Evolutionary conservation across 2,888 invertebrate genomes (phyloP), one percentile per base, ranked within the genome.

Genomic region (Podotricha telesiphe): DNA sequence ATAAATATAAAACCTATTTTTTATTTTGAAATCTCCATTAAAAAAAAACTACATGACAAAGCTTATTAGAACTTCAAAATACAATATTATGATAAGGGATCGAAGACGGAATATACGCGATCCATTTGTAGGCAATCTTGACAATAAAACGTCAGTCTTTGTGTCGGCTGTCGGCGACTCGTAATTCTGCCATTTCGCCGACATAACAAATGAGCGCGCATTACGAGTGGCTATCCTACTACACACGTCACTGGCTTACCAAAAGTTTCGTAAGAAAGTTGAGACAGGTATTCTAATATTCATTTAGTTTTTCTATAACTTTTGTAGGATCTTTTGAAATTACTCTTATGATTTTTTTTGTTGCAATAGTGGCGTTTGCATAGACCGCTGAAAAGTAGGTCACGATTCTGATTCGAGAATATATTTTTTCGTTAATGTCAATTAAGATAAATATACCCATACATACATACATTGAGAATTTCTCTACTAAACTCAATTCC

Each of bases 171-270:
- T 86, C 86, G 82, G 76, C 83, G 79, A 80, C 76, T 76, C 77
- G 84, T 85, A 85, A 84, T 80, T 82, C 80, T 85, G 82, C 82
- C 83, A 86, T 89, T 88, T 85, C 84, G 84, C 86, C 77, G 84
- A 87, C 81, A 83, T 91, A 89, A 91, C 88, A 91, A 91, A 93
- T 91, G 91, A 85, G 84, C 77, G 74, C 76, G 76, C 86, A 88
- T 90, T 89, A 87, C 83, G 80, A 80, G 80, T 80, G 82, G 79
- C 78, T 82, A 74, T 75, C 77, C 78, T 76, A 79, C 82, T 81
- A 78, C 80, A 83, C 83, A 84, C 83, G 81, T 84, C 83, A 82
- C 78, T 76, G 73, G 70, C 67, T 70, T 64, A 72, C 66, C 69
- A 68, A 73, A 77, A 76, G 76, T 79, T 76, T 78, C 74, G 71